Evolutionary conservation across 30 jellyfish, hydroid and myxozoan species (phyloP).

Genomic region (Pelagia noctiluca): DNA sequence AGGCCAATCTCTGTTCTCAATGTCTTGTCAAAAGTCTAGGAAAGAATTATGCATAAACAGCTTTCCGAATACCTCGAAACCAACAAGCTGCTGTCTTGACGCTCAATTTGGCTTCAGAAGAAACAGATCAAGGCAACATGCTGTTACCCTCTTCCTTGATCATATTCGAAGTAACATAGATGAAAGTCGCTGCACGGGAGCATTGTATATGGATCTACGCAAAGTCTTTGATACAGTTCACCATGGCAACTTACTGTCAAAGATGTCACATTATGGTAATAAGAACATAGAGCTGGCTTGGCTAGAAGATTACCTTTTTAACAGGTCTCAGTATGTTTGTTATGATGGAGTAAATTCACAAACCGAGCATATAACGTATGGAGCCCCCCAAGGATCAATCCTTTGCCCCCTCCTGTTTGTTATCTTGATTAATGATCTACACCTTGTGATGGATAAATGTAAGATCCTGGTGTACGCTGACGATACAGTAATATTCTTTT

Average conservation of each 20-base stretch:
- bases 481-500: constrained; percentile 30
- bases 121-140: constrained; percentile 55
- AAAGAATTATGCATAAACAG: background rate
- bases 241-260: too few species aligned
- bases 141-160: constrained; percentile 56
- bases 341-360: too few species aligned
- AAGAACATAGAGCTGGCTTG: constrained; percentile 59
- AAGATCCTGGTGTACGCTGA: constrained; percentile 58
- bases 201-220: constrained; percentile 55
- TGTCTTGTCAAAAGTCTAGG: too few species aligned
- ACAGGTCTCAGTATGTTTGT: too few species aligned
- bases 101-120: constrained; percentile 53
- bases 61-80: constrained; percentile 46
- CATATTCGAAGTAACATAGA: too few species aligned
- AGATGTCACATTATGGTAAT: constrained; percentile 42
- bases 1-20: too few species aligned
- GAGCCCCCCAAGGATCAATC: constrained; percentile 62
- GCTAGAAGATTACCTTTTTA: too few species aligned
- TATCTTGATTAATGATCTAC: too few species aligned
- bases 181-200: constrained; percentile 68
- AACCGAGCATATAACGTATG: constrained; percentile 60
- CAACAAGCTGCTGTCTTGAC: constrained; percentile 52
- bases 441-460: constrained; percentile 40
- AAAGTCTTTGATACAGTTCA: too few species aligned
- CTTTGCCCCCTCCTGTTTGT: constrained; percentile 67